Evolutionary conservation across 2,888 invertebrate genomes (phyloP).

Genomic region (Zygogramma bicolorata): DNA sequence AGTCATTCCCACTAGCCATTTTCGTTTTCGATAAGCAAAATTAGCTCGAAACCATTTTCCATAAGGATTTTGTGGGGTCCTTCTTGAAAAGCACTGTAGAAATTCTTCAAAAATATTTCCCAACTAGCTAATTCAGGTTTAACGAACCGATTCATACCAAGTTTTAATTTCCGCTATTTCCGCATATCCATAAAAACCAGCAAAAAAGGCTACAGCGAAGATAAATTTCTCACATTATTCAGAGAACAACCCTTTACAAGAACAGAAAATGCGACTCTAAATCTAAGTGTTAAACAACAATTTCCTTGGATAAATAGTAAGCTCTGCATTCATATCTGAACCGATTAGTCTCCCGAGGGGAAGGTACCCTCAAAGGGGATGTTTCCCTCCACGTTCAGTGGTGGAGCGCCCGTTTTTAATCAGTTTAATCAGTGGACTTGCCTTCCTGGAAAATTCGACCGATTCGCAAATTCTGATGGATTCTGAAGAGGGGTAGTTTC

Average conservation of each 20-base stretch:
- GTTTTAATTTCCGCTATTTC: neutral
- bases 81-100: no score
- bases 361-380: neutral
- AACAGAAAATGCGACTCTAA: neutral
- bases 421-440: conserved; percentile 6
- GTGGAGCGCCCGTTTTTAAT: conserved; percentile 17
- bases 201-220: neutral
- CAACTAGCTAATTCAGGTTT: no score
- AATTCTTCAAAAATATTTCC: no score
- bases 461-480: neutral
- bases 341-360: conserved; percentile 18
- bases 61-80: no score
- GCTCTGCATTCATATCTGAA: conserved; percentile 5
- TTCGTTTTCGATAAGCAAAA: no score
- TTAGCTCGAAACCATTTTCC: no score
- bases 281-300: neutral
- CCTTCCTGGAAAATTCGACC: neutral
- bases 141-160: no score
- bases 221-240: neutral
- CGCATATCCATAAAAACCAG: neutral
- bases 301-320: neutral
- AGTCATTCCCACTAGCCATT: no score
- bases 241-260: neutral
- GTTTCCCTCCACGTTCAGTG: conserved; percentile 1
- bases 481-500: neutral